Conservation (phyloP, 2,888 invertebrate genomes). For the Hydroisotoma schaefferi region DNA sequence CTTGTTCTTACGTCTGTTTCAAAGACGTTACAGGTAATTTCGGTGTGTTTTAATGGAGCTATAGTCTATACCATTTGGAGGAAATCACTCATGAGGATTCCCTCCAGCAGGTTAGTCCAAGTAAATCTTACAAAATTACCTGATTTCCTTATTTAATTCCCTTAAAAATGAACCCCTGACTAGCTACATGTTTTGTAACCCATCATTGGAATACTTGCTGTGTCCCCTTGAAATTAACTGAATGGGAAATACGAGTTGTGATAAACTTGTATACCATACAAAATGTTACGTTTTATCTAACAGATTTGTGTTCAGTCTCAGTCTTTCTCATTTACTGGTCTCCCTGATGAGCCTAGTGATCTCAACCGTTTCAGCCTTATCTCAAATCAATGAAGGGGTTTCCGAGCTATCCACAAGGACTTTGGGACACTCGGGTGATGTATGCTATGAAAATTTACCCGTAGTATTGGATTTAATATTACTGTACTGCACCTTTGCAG, state of each 20-base stretch:
- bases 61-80: slow-evolving; percentile 45
- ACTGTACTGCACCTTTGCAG: slow-evolving; percentile 42
- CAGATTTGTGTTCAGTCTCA: slow-evolving; percentile 48
- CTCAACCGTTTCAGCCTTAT: slow-evolving; percentile 27
- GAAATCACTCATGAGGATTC: slow-evolving; percentile 41
- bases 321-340: slow-evolving; percentile 42
- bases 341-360: slow-evolving; percentile 41
- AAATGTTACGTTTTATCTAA: background rate
- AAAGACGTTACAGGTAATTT: slow-evolving; percentile 35
- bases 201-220: no score
- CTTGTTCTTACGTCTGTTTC: slow-evolving; percentile 35
- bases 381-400: background rate
- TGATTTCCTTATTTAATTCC: no score
- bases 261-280: no score
- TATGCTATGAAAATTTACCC: background rate
- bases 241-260: no score
- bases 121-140: no score
- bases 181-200: no score
- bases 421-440: no score
- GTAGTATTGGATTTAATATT: slow-evolving; percentile 1
- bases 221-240: no score
- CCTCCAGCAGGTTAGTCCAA: slow-evolving; percentile 46
- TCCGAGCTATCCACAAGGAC: background rate
- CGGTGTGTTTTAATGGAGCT: slow-evolving; percentile 46
- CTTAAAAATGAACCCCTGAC: no score